Percentiles rank a stretch among this genome's conserved stretches.
Evolutionary conservation across 2,797 vertebrate species (phyloP).

Genomic region (Fistularia tabacaria): DNA sequence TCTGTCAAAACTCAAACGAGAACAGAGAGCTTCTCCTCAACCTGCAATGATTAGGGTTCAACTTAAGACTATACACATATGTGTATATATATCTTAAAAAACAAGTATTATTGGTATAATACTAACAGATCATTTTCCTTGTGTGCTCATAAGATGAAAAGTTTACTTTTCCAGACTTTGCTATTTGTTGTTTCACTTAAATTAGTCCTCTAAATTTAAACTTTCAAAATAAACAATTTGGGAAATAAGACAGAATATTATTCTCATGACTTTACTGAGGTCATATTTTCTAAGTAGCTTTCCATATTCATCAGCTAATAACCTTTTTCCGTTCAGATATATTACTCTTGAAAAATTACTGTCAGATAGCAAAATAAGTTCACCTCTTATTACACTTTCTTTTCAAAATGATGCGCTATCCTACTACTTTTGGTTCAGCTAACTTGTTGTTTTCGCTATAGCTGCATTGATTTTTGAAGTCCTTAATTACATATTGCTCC

Average conservation of each 20-base stretch:
- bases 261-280: conserved; percentile 69
- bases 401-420: no score
- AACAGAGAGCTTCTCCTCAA: conserved; percentile 14
- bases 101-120: conserved; percentile 12
- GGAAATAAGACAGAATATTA: conserved; percentile 59
- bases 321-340: conserved; percentile 15
- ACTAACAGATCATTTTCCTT: conserved; percentile 31
- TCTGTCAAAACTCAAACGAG: conserved; percentile 22
- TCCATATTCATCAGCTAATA: conserved; percentile 10
- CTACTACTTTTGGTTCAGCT: no score
- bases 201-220: conserved; percentile 76
- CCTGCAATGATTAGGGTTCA: conserved; percentile 17
- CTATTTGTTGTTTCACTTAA: conserved; percentile 74
- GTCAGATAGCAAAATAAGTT: background rate
- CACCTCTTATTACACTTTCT: background rate
- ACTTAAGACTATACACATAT: conserved; percentile 16
- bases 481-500: conserved; percentile 63
- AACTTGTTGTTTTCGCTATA: conserved; percentile 56
- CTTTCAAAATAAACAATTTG: conserved; percentile 76
- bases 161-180: conserved; percentile 63
- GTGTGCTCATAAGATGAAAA: conserved; percentile 44
- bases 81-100: conserved; percentile 6
- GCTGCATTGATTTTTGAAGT: conserved; percentile 60
- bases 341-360: background rate
- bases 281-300: conserved; percentile 47